phyloP scores from a whole-genome alignment of 2,797 vertebrate species.

The Muscicapa striata region DNA sequence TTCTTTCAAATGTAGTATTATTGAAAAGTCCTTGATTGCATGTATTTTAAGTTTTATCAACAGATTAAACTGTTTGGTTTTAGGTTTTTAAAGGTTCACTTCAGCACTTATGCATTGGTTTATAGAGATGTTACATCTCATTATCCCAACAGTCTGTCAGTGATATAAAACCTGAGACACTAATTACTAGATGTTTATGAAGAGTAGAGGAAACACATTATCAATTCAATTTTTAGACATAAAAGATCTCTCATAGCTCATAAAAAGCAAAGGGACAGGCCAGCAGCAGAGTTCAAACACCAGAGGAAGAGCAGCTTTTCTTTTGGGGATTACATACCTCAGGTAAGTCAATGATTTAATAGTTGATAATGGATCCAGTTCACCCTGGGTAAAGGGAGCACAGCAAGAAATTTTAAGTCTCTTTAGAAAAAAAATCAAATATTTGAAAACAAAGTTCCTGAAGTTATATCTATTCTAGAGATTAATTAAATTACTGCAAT shows the following conservation, averaged over 20 bases:
- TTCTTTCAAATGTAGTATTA: background rate
- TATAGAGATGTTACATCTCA: background rate
- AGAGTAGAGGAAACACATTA: fast-evolving
- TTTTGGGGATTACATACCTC: slow-evolving; percentile 78
- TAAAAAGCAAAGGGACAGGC: background rate
- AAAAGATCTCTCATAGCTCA: background rate
- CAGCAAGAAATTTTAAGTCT: background rate
- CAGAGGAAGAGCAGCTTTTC: background rate
- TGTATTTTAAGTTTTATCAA: background rate
- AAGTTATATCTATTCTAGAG: background rate
- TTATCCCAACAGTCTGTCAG: background rate
- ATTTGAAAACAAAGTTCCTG: background rate
- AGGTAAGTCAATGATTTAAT: slow-evolving; percentile 90
- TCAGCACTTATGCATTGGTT: background rate
- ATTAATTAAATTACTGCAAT: background rate
- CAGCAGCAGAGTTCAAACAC: background rate
- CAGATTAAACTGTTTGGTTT: background rate
- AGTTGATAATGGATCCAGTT: slow-evolving; percentile 90
- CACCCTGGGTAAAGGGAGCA: slow-evolving; percentile 81
- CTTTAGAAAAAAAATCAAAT: background rate
- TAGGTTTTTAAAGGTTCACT: background rate
- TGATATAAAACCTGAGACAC: background rate
- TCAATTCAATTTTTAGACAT: background rate
- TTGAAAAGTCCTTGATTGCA: background rate
- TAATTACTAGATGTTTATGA: background rate